phyloP scores from a whole-genome alignment of 2,888 invertebrate species.

The Malachius bipustulatus region DNA sequence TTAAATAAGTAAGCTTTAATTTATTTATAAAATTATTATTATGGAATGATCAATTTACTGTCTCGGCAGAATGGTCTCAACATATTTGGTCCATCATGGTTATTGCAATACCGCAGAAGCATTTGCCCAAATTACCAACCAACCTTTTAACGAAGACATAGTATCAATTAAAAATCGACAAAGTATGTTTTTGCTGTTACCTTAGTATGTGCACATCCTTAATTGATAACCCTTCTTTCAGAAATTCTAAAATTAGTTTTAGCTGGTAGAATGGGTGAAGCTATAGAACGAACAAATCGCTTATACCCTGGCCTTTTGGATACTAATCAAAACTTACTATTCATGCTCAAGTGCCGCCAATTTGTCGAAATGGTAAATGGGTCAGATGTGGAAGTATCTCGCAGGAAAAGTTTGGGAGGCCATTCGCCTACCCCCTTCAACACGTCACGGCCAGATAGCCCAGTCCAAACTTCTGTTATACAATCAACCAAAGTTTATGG shows the following conservation, averaged over 20 bases:
- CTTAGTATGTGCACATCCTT: neutral
- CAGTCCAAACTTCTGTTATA: conserved; percentile 66
- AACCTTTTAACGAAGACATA: conserved; percentile 84
- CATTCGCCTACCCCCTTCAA: conserved; percentile 30
- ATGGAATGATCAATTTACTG: too few species aligned
- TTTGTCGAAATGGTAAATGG: conserved; percentile 98
- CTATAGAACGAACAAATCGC: conserved; percentile 78
- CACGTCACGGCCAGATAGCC: conserved; percentile 39
- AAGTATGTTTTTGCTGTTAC: conserved; percentile 50
- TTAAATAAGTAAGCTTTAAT: conserved; percentile 64
- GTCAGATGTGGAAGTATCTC: conserved; percentile 58
- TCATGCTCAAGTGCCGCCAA: conserved; percentile 94
- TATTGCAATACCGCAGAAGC: conserved; percentile 94
- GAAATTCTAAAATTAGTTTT: conserved; percentile 88
- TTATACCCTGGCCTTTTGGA: conserved; percentile 91
- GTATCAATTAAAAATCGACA: conserved; percentile 92
- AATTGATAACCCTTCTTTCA: conserved; percentile 35
- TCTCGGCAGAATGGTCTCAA: conserved; percentile 94
- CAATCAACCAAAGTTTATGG: conserved; percentile 56
- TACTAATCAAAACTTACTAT: conserved; percentile 79
- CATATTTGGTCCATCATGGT: conserved; percentile 96
- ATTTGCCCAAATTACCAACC: conserved; percentile 82
- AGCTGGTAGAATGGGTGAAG: conserved; percentile 89
- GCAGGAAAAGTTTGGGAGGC: conserved; percentile 28
- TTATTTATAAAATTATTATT: conserved; percentile 8